Evolutionary conservation across 92 coral and sea anemone genomes (phyloP), one percentile per base, ranked within the genome.

Genomic region (Galaxea fascicularis): DNA sequence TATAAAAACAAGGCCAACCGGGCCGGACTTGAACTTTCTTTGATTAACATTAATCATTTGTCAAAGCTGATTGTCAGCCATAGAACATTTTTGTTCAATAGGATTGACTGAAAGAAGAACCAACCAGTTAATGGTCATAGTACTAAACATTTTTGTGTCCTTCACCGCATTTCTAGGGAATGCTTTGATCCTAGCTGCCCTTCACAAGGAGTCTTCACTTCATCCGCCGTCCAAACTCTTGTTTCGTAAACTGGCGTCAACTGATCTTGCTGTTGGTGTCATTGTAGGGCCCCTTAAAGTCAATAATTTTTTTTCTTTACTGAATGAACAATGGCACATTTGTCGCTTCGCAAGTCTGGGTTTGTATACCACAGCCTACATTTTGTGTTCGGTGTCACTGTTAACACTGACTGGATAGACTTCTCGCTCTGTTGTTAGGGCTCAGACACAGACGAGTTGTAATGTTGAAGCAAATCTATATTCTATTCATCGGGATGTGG

Each of bases 151-250:
- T 58, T 58, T 58, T 20, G 10, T 58, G 22, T 58, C 25, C 64
- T 7, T 58, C 26, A 67, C 73, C 29, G 47, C 73, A 67, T 17
- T 30, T 67, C 46, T 67, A 26, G 73, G 73, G 73, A 67, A 67
- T 31, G 11, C 73, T 28, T 41, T 72, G 58, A 72, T 72, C 59
- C 54, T 72, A 46, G 39, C 20, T 25, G 77, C 77, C 17, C 73
- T 67, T 67, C 10, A 67, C 73, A 67, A 67, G 49, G 73, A 30
- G 10, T 28, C 47, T 15, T 46, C 77, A 31, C 45, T 49, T 46
- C 59, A 72, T 49, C 60, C 60, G 62, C 41, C 59, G 31, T 72
- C 60, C 5, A 72, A 72, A 49, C 58, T 72, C 54, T 24, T 72
- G n/a, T 52, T 72, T 45, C 77, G 77, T 21, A 52, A 27, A n/a